A percentile compares a stretch with the other conserved stretches of the same genome.
Conservation (phyloP, 2,888 invertebrate species). For the Tachina grossa region DNA sequence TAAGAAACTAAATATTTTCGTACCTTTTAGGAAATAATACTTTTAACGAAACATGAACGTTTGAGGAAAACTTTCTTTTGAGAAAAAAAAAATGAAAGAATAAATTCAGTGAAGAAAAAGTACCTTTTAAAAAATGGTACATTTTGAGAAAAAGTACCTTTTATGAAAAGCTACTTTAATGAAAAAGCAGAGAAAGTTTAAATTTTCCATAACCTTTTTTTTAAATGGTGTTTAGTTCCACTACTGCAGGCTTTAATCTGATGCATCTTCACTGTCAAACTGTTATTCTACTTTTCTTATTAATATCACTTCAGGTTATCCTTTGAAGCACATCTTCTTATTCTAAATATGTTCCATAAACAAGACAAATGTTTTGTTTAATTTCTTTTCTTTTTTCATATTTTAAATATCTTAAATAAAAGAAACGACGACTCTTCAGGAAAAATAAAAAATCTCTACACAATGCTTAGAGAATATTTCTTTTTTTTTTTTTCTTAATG, state of each 20-base stretch:
- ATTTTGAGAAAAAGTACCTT: background rate
- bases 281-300: too few species aligned
- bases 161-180: background rate
- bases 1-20: too few species aligned
- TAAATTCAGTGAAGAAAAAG: background rate
- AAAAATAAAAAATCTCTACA: slow-evolving; percentile 59
- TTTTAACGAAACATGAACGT: background rate
- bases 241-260: too few species aligned
- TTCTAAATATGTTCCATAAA: slow-evolving; percentile 29
- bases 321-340: slow-evolving; percentile 3
- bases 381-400: background rate
- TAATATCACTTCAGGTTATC: too few species aligned
- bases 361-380: slow-evolving; percentile 64
- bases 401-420: slow-evolving; percentile 30
- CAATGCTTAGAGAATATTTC: slow-evolving; percentile 50
- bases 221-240: background rate
- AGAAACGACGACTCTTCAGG: slow-evolving; percentile 59
- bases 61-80: too few species aligned
- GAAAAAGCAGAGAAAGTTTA: background rate
- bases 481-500: slow-evolving; percentile 54
- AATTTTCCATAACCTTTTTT: too few species aligned
- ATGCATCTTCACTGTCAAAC: too few species aligned
- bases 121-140: background rate
- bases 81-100: too few species aligned
- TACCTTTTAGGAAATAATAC: background rate